Conservation (phyloP, 2,888 invertebrate species). For the Dioctria rufipes region DNA sequence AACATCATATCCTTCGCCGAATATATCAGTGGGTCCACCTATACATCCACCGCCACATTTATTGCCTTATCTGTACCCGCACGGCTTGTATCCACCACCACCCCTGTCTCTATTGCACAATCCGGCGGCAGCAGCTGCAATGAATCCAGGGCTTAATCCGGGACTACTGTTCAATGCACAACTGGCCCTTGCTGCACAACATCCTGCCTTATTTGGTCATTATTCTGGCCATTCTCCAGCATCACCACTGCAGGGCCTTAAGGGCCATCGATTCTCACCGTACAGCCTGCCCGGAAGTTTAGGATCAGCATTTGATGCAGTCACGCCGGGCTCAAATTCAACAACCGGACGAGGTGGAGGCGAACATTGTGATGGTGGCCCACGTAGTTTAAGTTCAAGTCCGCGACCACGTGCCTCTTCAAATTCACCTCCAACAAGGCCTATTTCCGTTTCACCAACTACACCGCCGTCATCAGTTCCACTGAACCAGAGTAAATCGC, state of each 20-base stretch:
- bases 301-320: conserved; percentile 91
- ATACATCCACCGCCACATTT: conserved; percentile 91
- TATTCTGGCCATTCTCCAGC: conserved; percentile 81
- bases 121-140: conserved; percentile 74
- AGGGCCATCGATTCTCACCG: conserved; percentile 89
- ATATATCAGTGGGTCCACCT: conserved; percentile 94
- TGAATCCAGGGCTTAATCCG: conserved; percentile 80
- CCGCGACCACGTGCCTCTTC: conserved; percentile 69
- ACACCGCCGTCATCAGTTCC: conserved; percentile 73
- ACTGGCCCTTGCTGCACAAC: conserved; percentile 89
- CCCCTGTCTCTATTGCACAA: conserved; percentile 78
- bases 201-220: conserved; percentile 82
- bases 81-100: conserved; percentile 88
- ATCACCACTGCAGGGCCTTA: conserved; percentile 79
- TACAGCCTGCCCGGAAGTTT: conserved; percentile 86
- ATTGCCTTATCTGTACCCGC: conserved; percentile 93
- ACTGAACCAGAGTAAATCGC: conserved; percentile 67
- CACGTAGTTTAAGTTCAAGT: conserved; percentile 70
- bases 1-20: conserved; percentile 88
- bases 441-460: conserved; percentile 74
- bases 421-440: conserved; percentile 70
- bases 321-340: conserved; percentile 80
- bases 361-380: conserved; percentile 65
- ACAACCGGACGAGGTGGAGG: conserved; percentile 55
- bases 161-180: conserved; percentile 91